Evolutionary conservation across 2,888 invertebrate genomes (phyloP), one percentile per base, ranked within the genome.

Genomic region (Panzeria rudis): DNA sequence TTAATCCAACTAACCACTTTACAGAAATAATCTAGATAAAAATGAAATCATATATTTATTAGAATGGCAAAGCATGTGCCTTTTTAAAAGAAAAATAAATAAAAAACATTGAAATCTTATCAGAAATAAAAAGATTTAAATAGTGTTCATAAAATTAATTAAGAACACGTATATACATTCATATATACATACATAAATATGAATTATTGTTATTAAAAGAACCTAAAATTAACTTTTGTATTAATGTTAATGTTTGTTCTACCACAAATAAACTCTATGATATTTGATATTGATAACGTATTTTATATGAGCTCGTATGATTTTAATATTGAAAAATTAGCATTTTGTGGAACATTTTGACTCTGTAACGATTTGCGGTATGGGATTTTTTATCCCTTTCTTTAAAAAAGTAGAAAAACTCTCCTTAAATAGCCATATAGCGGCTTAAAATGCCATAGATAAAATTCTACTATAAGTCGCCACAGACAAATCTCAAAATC

Each of bases 21-120:
- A 13, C 44, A 47, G 17, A 32, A 32, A 20, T 66, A 50, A 47
- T 66, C 25, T 15, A 64, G 44, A 66, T 66, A 66, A 32, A 47
- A 66, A 29, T 25, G 3, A 25, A 41, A n/a, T n/a, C n/a, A 50
- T 50, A 50, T 17, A 66, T 29, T 66, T 32, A 44, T 47, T 32
- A 32, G 9, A n/a, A 56, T n/a, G n/a, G 0, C 20, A 50, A 66
- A 47, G 47, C 3, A 66, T 66, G 66, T 32, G 66, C 17, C 3
- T 47, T 66, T 17, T 5, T 29, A 38, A 38, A 50, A 29, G 17
- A 50, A 32, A 17, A 50, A 50, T 32, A 20, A 66, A 20, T 1
- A n/a, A n/a, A 47, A 47, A n/a, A n/a, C n/a, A 11, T 50, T 50
- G 9, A 20, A 50, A 13, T 52, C 52, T 52, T 52, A 52, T 52